Conservation (phyloP, 2,888 invertebrate species). For the Chrysotoxum bicinctum region DNA sequence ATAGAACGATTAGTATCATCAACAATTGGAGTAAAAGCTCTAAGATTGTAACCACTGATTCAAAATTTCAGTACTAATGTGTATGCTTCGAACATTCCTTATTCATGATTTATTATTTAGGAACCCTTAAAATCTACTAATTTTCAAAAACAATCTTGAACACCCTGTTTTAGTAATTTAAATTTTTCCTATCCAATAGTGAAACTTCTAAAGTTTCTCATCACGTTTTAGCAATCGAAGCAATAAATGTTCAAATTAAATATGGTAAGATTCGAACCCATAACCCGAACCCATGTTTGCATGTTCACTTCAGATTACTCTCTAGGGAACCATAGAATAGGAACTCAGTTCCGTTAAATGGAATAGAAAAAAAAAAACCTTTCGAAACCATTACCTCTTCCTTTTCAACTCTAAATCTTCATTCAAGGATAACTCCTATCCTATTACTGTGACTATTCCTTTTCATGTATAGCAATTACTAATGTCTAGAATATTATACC, state of each 20-base stretch:
- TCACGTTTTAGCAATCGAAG: background rate
- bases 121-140: too few relatives aligned
- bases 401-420: background rate
- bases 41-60: too few relatives aligned
- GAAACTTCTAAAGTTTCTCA: background rate
- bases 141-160: too few relatives aligned
- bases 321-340: background rate
- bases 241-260: background rate
- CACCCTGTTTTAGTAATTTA: too few relatives aligned
- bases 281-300: background rate
- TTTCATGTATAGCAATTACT: constrained; percentile 32
- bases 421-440: constrained; percentile 9
- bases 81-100: too few relatives aligned
- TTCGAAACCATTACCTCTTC: background rate
- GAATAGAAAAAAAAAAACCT: background rate
- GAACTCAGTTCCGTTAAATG: background rate
- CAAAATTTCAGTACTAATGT: too few relatives aligned
- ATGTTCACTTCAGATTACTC: constrained; percentile 7
- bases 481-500: constrained; percentile 15
- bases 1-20: too few relatives aligned
- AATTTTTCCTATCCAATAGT: background rate
- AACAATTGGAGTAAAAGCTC: too few relatives aligned
- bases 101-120: too few relatives aligned
- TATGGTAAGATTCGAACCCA: background rate
- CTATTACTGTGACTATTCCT: constrained; percentile 11